Evolutionary conservation across 2,113 vertebrate species (phyloP).

Genomic region (Dicerorhinus sumatrensis): DNA sequence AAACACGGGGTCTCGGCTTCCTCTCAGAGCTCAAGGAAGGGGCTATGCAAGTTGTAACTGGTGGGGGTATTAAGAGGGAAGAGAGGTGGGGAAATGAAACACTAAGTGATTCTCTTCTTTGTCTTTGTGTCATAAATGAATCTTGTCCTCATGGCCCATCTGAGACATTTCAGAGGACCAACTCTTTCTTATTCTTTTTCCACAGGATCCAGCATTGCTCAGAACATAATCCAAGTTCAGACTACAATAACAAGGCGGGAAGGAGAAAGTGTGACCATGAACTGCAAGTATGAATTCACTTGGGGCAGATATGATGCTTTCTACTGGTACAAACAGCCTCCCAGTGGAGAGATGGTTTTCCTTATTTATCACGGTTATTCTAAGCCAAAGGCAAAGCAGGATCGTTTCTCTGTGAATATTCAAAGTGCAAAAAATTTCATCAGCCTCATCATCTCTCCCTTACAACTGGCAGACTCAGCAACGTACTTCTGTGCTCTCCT

Average conservation of each 20-base stretch:
- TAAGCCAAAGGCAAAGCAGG: background rate
- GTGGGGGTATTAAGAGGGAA: background rate
- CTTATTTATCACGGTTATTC: background rate
- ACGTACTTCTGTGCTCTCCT: no score
- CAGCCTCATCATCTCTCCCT: background rate
- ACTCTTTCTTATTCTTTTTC: background rate
- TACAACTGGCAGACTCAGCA: background rate
- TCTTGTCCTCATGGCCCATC: background rate
- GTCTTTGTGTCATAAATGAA: background rate
- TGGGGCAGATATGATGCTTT: accelerated
- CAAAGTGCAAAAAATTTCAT: background rate
- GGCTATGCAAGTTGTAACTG: background rate
- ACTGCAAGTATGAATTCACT: background rate
- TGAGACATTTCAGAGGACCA: background rate
- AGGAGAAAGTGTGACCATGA: background rate
- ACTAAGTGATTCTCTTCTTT: background rate
- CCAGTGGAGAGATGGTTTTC: background rate
- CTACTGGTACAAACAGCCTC: conserved; percentile 31
- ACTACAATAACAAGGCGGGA: background rate
- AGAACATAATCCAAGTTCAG: background rate
- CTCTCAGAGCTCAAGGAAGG: no score
- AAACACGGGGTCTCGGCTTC: no score
- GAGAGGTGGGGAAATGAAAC: background rate
- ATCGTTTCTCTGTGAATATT: background rate
- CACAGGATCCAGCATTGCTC: background rate